Percentiles rank a stretch among this genome's conserved stretches.
Evolutionary conservation across 2,888 invertebrate species (phyloP).

Genomic region (Drosophila testacea): DNA sequence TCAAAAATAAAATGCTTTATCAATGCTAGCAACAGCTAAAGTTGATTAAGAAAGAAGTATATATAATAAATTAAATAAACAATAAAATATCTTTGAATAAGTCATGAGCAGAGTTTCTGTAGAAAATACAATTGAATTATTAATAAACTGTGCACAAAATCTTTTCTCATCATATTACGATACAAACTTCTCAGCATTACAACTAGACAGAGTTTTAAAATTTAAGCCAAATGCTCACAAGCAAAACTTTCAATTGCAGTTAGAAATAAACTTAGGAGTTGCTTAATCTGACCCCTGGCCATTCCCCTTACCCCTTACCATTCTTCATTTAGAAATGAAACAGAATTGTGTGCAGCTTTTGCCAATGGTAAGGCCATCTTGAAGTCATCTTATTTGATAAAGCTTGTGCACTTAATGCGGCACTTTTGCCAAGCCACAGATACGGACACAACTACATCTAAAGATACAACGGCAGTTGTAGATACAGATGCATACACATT

Average conservation of each 20-base stretch:
- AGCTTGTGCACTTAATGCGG: slow-evolving; percentile 47
- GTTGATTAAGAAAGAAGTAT: not conserved
- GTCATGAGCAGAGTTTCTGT: not conserved
- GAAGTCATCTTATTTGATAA: slow-evolving; percentile 48
- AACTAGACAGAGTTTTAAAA: slow-evolving; percentile 8
- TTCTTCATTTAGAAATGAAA: slow-evolving; percentile 7
- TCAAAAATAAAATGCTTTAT: not conserved
- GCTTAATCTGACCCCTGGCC: slow-evolving; percentile 21
- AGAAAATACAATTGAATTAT: slow-evolving; percentile 6
- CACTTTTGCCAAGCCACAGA: slow-evolving; percentile 28
- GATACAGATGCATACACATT: slow-evolving; percentile 1
- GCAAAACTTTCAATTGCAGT: slow-evolving; percentile 24
- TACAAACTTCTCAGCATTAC: not conserved
- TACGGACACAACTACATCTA: slow-evolving; percentile 4
- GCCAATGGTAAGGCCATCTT: slow-evolving; percentile 38
- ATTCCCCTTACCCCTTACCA: not conserved
- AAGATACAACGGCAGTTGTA: not conserved
- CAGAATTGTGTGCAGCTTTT: slow-evolving; percentile 45
- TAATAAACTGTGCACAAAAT: slow-evolving; percentile 5
- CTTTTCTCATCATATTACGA: slow-evolving; percentile 4
- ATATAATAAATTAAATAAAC: not conserved
- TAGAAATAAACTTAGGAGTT: slow-evolving; percentile 20
- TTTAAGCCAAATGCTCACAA: slow-evolving; percentile 19
- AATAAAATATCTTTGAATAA: not conserved
- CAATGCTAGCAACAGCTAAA: too few relatives aligned